A percentile compares a stretch with the other conserved stretches of the same genome.
These are phyloP conservation scores for Thripadectes ignobilis DNA, from an alignment of 2,797 vertebrate species.

Conservation along the genomic window DNA sequence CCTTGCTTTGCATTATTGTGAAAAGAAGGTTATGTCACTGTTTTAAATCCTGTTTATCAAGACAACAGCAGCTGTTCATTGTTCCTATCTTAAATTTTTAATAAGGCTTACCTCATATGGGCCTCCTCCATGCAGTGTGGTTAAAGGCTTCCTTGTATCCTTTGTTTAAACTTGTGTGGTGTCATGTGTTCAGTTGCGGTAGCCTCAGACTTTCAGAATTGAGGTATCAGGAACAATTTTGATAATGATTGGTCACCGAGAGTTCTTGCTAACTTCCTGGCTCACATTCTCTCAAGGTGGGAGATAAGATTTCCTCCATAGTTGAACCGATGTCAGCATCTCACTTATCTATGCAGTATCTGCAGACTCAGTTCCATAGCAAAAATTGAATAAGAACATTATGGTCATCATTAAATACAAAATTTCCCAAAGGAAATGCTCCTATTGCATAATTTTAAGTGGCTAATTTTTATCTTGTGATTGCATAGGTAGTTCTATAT, in stretches of 20 bases:
- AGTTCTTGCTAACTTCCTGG: not conserved
- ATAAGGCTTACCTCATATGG: not conserved
- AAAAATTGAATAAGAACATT: not conserved
- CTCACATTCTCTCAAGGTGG: not conserved
- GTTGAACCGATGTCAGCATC: not conserved
- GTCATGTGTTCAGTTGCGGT: not conserved
- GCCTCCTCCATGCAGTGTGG: not conserved
- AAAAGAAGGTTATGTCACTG: not conserved
- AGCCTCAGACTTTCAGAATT: not conserved
- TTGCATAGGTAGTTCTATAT: not conserved
- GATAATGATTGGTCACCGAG: not conserved
- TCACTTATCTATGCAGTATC: not conserved
- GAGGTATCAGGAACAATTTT: not conserved
- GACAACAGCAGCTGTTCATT: not conserved
- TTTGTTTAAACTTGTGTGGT: not conserved
- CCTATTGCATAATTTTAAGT: not conserved
- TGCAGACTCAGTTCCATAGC: not conserved
- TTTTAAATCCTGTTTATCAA: not conserved
- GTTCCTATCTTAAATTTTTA: not conserved
- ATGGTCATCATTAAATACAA: not conserved
- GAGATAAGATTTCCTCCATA: not conserved
- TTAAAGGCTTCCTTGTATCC: not conserved
- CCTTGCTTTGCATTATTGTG: not conserved
- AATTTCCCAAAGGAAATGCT: not conserved
- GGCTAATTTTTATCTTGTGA: not conserved